Conservation (phyloP, 2,888 invertebrate genomes). For the Rotaria magnacalcarata region DNA sequence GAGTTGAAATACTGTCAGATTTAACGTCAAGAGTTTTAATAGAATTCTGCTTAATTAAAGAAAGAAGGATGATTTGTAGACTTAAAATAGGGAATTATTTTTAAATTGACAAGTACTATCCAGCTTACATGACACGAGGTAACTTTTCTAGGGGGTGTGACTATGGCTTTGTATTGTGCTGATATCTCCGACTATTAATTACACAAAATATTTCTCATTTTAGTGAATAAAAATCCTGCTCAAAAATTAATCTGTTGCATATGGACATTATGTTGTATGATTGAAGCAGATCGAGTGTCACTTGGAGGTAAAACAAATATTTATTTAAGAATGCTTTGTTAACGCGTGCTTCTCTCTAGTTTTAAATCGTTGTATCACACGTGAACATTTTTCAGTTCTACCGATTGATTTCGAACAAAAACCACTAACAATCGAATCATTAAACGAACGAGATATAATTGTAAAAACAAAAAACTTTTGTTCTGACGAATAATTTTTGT, state of each 20-base stretch:
- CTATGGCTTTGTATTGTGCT: too few species aligned
- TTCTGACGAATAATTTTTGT: background rate
- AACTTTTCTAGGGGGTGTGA: too few species aligned
- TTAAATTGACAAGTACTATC: too few species aligned
- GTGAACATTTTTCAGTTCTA: background rate
- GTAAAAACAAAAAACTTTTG: background rate
- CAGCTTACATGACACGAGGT: too few species aligned
- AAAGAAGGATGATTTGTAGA: too few species aligned
- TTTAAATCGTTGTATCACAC: background rate
- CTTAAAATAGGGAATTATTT: too few species aligned
- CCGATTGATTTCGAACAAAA: constrained; percentile 29
- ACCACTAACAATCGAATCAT: background rate
- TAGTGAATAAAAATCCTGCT: background rate
- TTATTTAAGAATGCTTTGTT: too few species aligned
- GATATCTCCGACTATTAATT: too few species aligned
- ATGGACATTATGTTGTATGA: constrained; percentile 21
- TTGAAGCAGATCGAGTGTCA: background rate
- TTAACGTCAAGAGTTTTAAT: too few species aligned
- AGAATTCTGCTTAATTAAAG: too few species aligned
- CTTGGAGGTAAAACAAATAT: background rate
- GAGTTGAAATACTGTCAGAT: too few species aligned
- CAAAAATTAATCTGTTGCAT: constrained; percentile 11
- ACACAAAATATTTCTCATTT: background rate
- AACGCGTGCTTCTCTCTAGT: too few species aligned
- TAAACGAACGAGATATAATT: constrained; percentile 27